Base-by-base conservation (phyloP, 2,113 vertebrate species). In the Ophiodon elongatus region DNA sequence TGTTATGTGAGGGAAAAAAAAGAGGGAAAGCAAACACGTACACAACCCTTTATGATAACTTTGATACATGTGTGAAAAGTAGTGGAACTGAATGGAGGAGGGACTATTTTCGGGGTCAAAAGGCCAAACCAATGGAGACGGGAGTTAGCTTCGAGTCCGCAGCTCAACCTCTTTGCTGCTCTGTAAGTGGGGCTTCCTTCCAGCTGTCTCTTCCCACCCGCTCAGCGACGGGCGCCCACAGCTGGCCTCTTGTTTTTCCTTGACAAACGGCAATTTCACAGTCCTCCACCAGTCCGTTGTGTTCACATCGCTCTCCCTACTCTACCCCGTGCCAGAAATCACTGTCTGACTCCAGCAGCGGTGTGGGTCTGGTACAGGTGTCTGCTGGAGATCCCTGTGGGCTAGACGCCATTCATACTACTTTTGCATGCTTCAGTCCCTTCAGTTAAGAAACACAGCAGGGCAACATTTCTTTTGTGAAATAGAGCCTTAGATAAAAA, bases 121-220 rank as follows among this genome's bases (percentile, higher is more conserved):
- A 87, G 93, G 93, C 80, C 92, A 91, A 89, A 82, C 56, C 66
- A 81, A 89, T 92, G 76, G 87, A 89, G 89, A 75, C 43, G 69
- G 81, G 76, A 77, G 81, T 60, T 79, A 70, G 76, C 75, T 72
- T 56, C 27, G 31, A 68, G 65, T 88, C 68, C 70, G 68, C 86
- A 74, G 79, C 83, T 84, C 89, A 79, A 57, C 69, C 91, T 92
- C 85, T 92, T 73, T 27, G 72, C 87, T 83, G 86, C 85, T 90
- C 88, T 91, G 93, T 94, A 94, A 81, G 94, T 88, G 95, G 93
- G 92, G 95, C 96, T 96, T 96, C 94, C 94, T 97, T 95, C 96
- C 97, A 97, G 97, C 96, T 97, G 97, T 96, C 95, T 89, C 87
- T 90, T 89, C 89, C 89, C 90, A 90, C 89, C 80, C 80, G 64